These are phyloP conservation scores for Oriolus oriolus DNA, from an alignment of 2,113 vertebrate genomes.

Conservation along the genomic window DNA sequence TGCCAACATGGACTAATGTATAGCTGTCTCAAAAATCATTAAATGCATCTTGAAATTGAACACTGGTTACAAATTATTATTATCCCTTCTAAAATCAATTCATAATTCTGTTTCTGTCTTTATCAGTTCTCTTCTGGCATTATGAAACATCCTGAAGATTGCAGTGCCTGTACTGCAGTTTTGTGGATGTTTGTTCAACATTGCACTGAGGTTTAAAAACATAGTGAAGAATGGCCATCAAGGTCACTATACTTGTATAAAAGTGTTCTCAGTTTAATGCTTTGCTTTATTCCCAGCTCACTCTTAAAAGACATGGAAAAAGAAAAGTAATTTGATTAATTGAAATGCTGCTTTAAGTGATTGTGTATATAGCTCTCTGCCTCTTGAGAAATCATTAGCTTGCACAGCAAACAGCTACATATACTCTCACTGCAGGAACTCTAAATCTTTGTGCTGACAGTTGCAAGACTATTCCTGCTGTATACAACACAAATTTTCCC, in stretches of 20 bases:
- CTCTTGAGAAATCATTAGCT: background rate
- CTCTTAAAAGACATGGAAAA: background rate
- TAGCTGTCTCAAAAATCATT: background rate
- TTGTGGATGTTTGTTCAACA: background rate
- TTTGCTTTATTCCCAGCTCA: background rate
- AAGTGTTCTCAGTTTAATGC: background rate
- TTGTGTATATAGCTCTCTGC: background rate
- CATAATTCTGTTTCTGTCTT: background rate
- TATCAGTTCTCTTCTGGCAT: background rate
- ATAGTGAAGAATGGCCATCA: background rate
- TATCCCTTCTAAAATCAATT: background rate
- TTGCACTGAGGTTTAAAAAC: background rate
- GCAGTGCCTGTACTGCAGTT: background rate
- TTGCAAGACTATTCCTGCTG: background rate
- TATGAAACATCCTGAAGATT: background rate
- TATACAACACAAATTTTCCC: background rate
- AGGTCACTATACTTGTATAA: background rate
- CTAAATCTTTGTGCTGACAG: background rate
- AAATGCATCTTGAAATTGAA: background rate
- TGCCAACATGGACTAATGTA: background rate
- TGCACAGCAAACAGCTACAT: background rate
- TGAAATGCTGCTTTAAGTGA: background rate
- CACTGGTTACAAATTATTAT: background rate
- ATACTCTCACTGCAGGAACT: background rate
- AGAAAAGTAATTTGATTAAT: background rate